phyloP scores from a whole-genome alignment of 2,113 vertebrate genomes.

The Aphyosemion australe region DNA sequence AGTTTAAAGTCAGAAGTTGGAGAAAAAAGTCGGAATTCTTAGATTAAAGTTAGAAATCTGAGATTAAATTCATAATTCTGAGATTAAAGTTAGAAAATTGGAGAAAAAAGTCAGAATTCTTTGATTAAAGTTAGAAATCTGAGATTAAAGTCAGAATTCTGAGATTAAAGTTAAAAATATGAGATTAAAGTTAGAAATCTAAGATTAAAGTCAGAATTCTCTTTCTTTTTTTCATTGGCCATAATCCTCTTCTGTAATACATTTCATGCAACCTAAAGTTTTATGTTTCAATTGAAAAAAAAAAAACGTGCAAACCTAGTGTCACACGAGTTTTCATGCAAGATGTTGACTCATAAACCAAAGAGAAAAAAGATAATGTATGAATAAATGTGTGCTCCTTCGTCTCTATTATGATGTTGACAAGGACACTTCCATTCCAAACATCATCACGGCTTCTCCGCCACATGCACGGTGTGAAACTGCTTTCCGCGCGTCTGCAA shows the following conservation, averaged over 20 bases:
- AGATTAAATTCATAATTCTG: too few relatives aligned
- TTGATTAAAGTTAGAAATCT: too few relatives aligned
- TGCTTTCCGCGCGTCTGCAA: constrained; percentile 64
- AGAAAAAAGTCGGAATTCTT: too few relatives aligned
- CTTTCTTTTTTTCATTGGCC: too few relatives aligned
- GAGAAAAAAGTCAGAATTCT: too few relatives aligned
- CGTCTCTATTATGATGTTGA: constrained; percentile 28
- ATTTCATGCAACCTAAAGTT: neutral
- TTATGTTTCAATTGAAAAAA: neutral
- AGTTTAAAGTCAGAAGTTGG: too few relatives aligned
- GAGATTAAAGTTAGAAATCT: too few relatives aligned
- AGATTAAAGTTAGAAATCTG: too few relatives aligned
- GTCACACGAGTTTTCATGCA: constrained; percentile 3
- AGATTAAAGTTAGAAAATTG: too few relatives aligned
- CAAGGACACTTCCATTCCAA: constrained; percentile 14
- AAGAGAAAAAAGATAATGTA: constrained; percentile 6
- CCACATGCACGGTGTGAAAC: constrained; percentile 22
- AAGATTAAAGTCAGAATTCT: too few relatives aligned
- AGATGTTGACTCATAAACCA: constrained; percentile 3
- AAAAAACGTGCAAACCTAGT: neutral
- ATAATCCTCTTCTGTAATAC: neutral
- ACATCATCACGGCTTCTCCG: constrained; percentile 31
- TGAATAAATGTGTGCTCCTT: constrained; percentile 3
- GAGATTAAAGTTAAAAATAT: too few relatives aligned
- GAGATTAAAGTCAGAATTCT: too few relatives aligned